Evolutionary conservation across 2,888 invertebrate genomes (phyloP).

Genomic region (Parasteatoda lunata): DNA sequence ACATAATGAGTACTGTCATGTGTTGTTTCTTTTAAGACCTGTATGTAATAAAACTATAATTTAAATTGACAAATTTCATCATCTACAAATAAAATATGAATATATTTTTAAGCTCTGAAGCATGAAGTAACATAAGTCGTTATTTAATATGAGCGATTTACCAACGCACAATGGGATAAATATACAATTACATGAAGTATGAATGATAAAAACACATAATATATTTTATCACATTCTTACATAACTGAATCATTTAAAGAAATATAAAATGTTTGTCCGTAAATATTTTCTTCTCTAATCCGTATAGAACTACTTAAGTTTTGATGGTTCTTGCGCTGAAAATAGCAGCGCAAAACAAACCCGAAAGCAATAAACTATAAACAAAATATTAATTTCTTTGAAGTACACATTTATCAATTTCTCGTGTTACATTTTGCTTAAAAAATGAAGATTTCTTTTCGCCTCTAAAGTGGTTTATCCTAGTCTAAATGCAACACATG

Average conservation of each 20-base stretch:
- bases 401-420: background rate
- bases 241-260: background rate
- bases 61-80: too few relatives aligned
- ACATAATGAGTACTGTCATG: too few relatives aligned
- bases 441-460: constrained; percentile 30
- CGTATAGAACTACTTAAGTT: background rate
- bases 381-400: background rate
- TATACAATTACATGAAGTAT: constrained; percentile 48
- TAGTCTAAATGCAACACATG: constrained; percentile 63
- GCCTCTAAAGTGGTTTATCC: constrained; percentile 25
- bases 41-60: too few relatives aligned
- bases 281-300: background rate
- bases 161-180: constrained; percentile 30
- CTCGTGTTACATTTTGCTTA: constrained; percentile 8
- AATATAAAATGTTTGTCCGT: background rate
- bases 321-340: background rate
- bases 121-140: constrained; percentile 51
- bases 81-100: constrained; percentile 17
- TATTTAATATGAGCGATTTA: constrained; percentile 46
- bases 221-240: constrained; percentile 26
- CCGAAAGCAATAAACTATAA: background rate
- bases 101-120: constrained; percentile 66
- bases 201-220: constrained; percentile 30
- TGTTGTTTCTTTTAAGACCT: too few relatives aligned
- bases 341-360: background rate